Conservation (phyloP, 2,888 invertebrate species). For the Andricus quercusramuli region DNA sequence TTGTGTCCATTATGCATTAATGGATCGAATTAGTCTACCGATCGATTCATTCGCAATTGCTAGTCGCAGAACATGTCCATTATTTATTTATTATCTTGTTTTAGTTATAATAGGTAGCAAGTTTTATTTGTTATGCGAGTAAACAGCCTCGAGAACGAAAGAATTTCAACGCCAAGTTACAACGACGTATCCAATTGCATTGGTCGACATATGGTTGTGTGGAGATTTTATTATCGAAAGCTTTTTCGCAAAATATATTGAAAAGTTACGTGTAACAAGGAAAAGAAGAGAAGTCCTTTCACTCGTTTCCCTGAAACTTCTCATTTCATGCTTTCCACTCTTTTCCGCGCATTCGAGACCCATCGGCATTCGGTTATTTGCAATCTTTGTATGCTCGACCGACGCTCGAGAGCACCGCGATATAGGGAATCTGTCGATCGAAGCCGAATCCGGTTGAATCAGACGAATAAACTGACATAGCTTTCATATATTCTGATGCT, state of each 20-base stretch:
- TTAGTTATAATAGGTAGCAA: conserved; percentile 11
- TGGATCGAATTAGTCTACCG: conserved; percentile 14
- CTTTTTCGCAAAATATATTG: conserved; percentile 36
- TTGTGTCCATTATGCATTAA: neutral
- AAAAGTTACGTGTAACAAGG: conserved; percentile 33
- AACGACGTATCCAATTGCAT: conserved; percentile 6
- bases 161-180: conserved; percentile 17
- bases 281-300: conserved; percentile 24
- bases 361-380: conserved; percentile 41
- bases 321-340: conserved; percentile 39
- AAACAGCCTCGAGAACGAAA: conserved; percentile 16
- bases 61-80: neutral
- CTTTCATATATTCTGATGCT: conserved; percentile 36
- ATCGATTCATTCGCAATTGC: neutral
- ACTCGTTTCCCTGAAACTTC: conserved; percentile 36
- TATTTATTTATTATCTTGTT: neutral
- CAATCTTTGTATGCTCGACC: conserved; percentile 41
- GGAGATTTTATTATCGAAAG: conserved; percentile 38
- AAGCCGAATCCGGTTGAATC: conserved; percentile 36
- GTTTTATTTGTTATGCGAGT: conserved; percentile 25
- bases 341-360: conserved; percentile 33
- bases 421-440: conserved; percentile 39
- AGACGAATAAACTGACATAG: conserved; percentile 36
- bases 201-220: conserved; percentile 28
- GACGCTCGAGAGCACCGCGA: conserved; percentile 29